phyloP scores from a whole-genome alignment of 2,797 vertebrate genomes.

The Apogon hyalosoma region DNA sequence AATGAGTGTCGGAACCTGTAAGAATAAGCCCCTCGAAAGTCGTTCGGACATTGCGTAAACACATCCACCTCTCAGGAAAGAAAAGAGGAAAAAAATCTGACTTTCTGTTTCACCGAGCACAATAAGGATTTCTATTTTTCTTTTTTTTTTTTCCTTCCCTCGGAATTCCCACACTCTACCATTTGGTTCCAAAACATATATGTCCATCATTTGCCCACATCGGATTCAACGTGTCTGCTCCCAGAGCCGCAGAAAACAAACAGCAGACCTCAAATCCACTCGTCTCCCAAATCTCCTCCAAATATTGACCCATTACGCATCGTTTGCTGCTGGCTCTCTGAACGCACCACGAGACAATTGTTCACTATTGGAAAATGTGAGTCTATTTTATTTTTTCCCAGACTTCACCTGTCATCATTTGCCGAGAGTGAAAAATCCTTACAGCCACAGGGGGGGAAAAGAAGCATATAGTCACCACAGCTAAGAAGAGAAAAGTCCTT shows the following conservation, averaged over 20 bases:
- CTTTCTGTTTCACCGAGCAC: slow-evolving; percentile 27
- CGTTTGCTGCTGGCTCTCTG: slow-evolving; percentile 31
- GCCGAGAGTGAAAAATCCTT: slow-evolving; percentile 28
- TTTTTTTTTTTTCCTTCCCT: too few species aligned
- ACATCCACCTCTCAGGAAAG: slow-evolving; percentile 7
- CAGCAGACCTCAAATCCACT: slow-evolving; percentile 48
- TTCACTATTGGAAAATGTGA: slow-evolving; percentile 10
- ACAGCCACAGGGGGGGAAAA: slow-evolving; percentile 1
- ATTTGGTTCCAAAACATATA: slow-evolving; percentile 39
- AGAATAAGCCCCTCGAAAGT: slow-evolving; percentile 37
- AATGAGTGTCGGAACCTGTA: slow-evolving; percentile 34
- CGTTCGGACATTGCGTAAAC: slow-evolving; percentile 50
- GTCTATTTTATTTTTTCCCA: not conserved
- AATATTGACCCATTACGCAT: slow-evolving; percentile 71
- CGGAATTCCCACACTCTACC: slow-evolving; percentile 31
- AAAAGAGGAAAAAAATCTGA: slow-evolving; percentile 17
- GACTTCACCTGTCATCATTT: slow-evolving; percentile 34
- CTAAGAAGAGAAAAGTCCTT: slow-evolving; percentile 76
- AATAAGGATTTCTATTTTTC: not conserved
- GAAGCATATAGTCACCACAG: slow-evolving; percentile 41
- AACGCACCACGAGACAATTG: slow-evolving; percentile 16
- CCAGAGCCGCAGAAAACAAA: slow-evolving; percentile 58
- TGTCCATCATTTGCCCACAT: slow-evolving; percentile 11
- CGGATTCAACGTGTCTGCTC: slow-evolving; percentile 52
- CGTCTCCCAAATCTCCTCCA: slow-evolving; percentile 54